A percentile compares a stretch with the other conserved stretches of the same genome.
These are phyloP conservation scores for Parazoanthus darwini DNA, from an alignment of 92 coral and sea anemone species.

Conservation along the genomic window DNA sequence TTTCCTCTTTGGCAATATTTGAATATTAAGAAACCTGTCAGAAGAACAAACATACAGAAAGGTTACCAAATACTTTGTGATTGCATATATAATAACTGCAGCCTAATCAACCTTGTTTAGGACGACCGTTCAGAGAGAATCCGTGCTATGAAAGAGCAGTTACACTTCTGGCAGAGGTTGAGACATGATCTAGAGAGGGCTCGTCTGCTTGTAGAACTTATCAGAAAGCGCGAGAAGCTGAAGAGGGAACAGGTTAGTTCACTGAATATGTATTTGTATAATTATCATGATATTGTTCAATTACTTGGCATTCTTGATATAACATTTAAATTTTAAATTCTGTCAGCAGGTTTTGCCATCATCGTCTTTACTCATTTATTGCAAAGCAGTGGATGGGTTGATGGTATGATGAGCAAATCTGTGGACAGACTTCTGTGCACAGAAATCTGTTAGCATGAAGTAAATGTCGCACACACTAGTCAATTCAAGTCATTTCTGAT, in stretches of 20 bases:
- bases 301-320: too few relatives aligned
- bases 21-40: too few relatives aligned
- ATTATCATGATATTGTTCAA: neutral
- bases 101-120: conserved; percentile 38
- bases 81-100: neutral
- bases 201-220: conserved; percentile 90
- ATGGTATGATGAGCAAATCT: too few relatives aligned
- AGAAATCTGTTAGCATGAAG: too few relatives aligned
- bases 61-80: neutral
- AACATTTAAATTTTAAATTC: neutral
- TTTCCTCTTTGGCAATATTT: too few relatives aligned
- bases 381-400: too few relatives aligned
- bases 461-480: too few relatives aligned
- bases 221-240: conserved; percentile 95
- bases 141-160: conserved; percentile 97
- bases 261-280: too few relatives aligned
- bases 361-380: too few relatives aligned
- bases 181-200: conserved; percentile 99
- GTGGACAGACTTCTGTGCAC: too few relatives aligned
- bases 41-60: neutral
- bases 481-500: too few relatives aligned
- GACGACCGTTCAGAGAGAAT: conserved; percentile 96
- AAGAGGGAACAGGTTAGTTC: conserved; percentile 91
- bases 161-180: conserved; percentile 99
- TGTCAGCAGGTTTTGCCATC: neutral